A percentile compares a stretch with the other conserved stretches of the same genome.
These are phyloP conservation scores for Holacanthella duospinosa DNA, from an alignment of 2,888 invertebrate genomes.

Conservation along the genomic window DNA sequence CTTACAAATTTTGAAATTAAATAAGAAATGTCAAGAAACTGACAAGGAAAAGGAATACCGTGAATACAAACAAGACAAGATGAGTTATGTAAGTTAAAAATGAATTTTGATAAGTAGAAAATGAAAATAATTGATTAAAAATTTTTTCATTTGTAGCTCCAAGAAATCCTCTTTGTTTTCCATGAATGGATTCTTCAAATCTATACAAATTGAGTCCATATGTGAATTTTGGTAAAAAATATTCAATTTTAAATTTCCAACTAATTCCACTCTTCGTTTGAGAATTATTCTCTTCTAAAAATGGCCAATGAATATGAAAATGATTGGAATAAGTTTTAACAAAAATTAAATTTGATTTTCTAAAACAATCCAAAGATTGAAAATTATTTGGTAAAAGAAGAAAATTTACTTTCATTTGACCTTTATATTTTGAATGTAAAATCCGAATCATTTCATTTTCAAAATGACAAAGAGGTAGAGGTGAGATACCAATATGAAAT, in stretches of 20 bases:
- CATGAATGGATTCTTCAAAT: constrained; percentile 15
- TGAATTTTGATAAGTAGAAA: neutral
- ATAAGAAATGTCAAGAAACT: neutral
- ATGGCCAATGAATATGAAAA: constrained; percentile 13
- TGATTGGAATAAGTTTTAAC: constrained; percentile 36
- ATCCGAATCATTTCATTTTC: constrained; percentile 31
- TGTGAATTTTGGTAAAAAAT: neutral
- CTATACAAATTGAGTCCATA: constrained; percentile 23
- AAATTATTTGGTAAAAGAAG: constrained; percentile 19
- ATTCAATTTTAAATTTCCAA: neutral
- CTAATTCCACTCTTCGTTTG: neutral
- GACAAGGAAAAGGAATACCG: neutral
- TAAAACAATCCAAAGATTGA: constrained; percentile 21
- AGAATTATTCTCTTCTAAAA: constrained; percentile 19
- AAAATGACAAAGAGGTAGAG: constrained; percentile 27
- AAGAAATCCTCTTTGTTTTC: too few relatives aligned
- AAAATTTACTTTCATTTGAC: constrained; percentile 24
- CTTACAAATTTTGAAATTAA: too few relatives aligned
- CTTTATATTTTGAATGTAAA: constrained; percentile 13
- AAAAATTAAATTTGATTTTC: constrained; percentile 22
- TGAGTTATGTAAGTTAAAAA: neutral
- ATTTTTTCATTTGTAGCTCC: neutral
- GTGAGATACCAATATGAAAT: constrained; percentile 33
- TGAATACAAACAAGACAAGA: neutral
- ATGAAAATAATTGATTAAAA: neutral